Percentiles rank a stretch among this genome's conserved stretches.
Conservation (phyloP, 2,113 vertebrate species). For the Hassar affinis region DNA sequence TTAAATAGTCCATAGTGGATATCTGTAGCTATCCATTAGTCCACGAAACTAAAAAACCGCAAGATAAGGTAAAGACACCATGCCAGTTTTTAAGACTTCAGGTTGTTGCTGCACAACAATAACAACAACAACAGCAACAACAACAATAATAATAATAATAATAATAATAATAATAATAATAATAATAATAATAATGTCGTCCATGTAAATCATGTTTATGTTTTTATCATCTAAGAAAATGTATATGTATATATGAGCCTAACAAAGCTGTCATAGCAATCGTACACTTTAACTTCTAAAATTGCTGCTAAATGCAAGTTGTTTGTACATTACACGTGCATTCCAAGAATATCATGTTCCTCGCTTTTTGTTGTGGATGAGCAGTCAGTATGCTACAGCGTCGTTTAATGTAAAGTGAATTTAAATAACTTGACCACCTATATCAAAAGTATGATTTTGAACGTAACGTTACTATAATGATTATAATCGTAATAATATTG, state of each 20-base stretch:
- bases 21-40: not conserved
- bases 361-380: not conserved
- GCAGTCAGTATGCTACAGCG: not conserved
- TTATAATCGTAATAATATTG: conserved; percentile 10
- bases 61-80: not conserved
- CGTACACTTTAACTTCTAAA: not conserved
- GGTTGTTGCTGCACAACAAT: not conserved
- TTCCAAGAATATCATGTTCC: not conserved
- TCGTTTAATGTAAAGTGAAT: not conserved
- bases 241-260: not conserved
- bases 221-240: not conserved
- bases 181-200: not conserved
- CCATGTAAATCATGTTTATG: not conserved
- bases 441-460: not conserved
- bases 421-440: not conserved
- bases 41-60: not conserved
- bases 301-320: not conserved
- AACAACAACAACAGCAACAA: not conserved
- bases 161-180: not conserved
- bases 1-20: not conserved
- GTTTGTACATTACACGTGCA: not conserved
- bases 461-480: not conserved
- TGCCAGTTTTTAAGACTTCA: not conserved
- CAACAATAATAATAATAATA: not conserved
- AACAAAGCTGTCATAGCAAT: not conserved